Base-by-base conservation (phyloP, 1,140 invertebrate species). In the Micrasema longulum region DNA sequence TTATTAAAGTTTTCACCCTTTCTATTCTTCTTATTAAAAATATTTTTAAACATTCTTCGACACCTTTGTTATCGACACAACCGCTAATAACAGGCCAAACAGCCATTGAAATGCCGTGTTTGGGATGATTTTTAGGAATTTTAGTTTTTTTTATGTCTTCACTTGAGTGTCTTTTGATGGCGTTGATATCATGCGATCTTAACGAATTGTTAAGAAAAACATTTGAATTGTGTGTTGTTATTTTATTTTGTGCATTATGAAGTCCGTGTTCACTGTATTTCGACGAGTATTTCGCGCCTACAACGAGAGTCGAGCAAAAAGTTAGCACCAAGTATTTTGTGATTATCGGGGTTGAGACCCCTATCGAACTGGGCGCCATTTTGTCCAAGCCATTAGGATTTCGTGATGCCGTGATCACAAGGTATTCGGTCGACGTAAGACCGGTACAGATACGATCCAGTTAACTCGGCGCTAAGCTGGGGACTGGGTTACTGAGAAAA, bases 41-140 rank as follows among this genome's bases (percentile, higher is more conserved):
- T n/a, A 83, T 83, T 67, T 76, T 80, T 7, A 84, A 52, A 78
- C 84, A 86, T 80, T 82, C 82, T 45, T 78, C 57, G 0, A 80
- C 73, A 11, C 83, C 83, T 60, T 81, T 70, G 22, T 71, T 63
- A 38, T 73, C 75, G 1, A 78, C 72, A 77, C 84, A 86, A 36
- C 75, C 70, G 41, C 80, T 60, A n/a, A 79, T 73, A 6, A 74
- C 23, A 0, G 74, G 74, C 74, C 74, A 76, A 6, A 60, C 10
- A 23, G 26, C 26, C 3, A 7, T 31, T 4, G 26, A 31, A 31
- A 31, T 7, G 2, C 26, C 26, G 26, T 31, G 26, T 31, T 31
- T 31, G 7, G 26, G 7, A 31, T 31, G 26, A 7, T 31, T 2
- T 4, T 31, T 31, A 31, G 26, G 26, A 7, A 7, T 31, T 31